Percentiles rank a stretch among this genome's conserved stretches.
Evolutionary conservation across 2,797 vertebrate species (phyloP).

Genomic region (Hypotaenidia philippensis): DNA sequence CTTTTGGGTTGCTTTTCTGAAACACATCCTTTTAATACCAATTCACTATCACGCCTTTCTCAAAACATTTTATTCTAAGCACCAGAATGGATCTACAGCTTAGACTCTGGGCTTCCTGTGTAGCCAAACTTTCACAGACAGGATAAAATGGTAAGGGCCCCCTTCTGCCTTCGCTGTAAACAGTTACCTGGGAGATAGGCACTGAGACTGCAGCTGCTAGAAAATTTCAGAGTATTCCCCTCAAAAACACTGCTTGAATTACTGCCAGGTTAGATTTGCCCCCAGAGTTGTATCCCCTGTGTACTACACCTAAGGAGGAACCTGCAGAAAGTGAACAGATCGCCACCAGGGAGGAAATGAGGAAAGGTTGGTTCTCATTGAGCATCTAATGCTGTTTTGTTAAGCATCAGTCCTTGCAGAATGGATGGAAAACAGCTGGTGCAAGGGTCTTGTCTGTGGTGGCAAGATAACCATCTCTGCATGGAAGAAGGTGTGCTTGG

Average conservation of each 20-base stretch:
- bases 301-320: neutral
- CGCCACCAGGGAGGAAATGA: neutral
- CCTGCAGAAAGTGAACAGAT: neutral
- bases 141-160: neutral
- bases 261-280: neutral
- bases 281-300: neutral
- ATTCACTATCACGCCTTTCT: neutral
- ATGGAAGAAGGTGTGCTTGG: neutral
- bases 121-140: neutral
- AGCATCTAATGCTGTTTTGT: neutral
- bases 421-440: neutral
- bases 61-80: neutral
- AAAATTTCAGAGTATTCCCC: neutral
- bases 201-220: neutral
- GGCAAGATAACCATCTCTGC: neutral
- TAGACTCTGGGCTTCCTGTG: neutral
- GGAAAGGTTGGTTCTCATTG: neutral
- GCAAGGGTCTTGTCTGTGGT: neutral
- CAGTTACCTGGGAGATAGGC: fast-evolving
- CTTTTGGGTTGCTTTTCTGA: neutral
- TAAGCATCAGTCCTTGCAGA: neutral
- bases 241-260: neutral
- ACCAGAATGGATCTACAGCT: neutral
- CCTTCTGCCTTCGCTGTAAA: neutral
- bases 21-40: neutral